Evolutionary conservation across 1,140 invertebrate species (phyloP).

Genomic region (Dryas iulia): DNA sequence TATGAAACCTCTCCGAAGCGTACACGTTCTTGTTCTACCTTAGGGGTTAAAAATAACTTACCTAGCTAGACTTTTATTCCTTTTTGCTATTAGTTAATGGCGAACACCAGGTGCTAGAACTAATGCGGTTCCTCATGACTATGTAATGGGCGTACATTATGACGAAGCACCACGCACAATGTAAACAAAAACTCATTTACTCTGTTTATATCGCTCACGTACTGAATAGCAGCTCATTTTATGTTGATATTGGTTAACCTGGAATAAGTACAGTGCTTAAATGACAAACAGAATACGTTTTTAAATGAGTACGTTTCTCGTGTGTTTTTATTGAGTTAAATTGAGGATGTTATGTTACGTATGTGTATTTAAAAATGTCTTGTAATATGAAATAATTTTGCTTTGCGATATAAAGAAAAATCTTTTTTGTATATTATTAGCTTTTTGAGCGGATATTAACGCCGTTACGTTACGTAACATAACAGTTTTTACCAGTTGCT

Average conservation of each 20-base stretch:
- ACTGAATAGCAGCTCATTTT: background rate
- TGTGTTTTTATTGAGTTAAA: background rate
- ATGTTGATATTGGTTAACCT: background rate
- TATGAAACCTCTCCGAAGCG: background rate
- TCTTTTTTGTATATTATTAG: too few relatives aligned
- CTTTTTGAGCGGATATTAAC: too few relatives aligned
- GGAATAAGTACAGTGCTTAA: background rate
- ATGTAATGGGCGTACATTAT: background rate
- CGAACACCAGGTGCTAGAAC: background rate
- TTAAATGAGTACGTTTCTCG: background rate
- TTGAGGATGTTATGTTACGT: too few relatives aligned
- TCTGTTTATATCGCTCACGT: background rate
- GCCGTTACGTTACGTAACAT: too few relatives aligned
- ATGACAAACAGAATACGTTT: background rate
- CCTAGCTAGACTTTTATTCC: background rate
- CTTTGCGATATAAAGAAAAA: too few relatives aligned
- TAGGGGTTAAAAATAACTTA: background rate
- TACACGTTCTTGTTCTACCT: background rate
- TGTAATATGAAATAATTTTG: too few relatives aligned
- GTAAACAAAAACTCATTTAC: background rate
- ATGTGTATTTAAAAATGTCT: too few relatives aligned
- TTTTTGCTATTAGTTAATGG: slow-evolving; percentile 1
- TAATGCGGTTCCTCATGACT: background rate
- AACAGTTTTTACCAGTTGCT: too few relatives aligned
- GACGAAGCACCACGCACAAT: background rate